Evolutionary conservation across 2,113 vertebrate species (phyloP).

Genomic region (Irena cyanogastra): DNA sequence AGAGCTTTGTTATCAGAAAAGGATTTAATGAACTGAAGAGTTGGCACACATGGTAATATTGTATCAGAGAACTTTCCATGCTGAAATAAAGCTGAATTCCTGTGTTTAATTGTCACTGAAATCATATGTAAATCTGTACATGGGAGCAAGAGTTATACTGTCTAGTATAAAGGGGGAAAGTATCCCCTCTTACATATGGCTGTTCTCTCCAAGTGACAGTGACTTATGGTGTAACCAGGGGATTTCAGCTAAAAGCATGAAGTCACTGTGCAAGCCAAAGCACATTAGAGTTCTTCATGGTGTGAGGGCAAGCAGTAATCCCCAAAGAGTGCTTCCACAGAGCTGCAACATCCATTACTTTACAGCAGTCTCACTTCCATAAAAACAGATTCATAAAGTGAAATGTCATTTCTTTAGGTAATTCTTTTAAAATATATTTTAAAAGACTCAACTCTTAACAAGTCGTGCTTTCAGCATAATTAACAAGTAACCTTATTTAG

Average conservation of each 20-base stretch:
- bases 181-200: not conserved
- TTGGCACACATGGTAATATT: rapidly evolving
- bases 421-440: slow-evolving; percentile 7
- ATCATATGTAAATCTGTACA: not conserved
- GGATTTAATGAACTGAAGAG: not conserved
- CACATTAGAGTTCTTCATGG: not conserved
- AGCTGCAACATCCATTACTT: not conserved
- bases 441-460: not conserved
- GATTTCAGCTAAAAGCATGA: not conserved
- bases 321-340: not conserved
- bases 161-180: not conserved
- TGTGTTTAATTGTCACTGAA: not conserved
- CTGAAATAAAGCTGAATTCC: not conserved
- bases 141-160: not conserved
- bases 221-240: not conserved
- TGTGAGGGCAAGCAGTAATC: not conserved
- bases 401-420: slow-evolving; percentile 9
- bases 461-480: not conserved
- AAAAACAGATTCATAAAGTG: not conserved
- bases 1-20: not conserved
- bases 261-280: not conserved
- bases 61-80: not conserved
- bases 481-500: not conserved
- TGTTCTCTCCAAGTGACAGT: not conserved
- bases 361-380: not conserved